phyloP scores from a whole-genome alignment of 2,888 invertebrate species.

The Geophilus truncorum region DNA sequence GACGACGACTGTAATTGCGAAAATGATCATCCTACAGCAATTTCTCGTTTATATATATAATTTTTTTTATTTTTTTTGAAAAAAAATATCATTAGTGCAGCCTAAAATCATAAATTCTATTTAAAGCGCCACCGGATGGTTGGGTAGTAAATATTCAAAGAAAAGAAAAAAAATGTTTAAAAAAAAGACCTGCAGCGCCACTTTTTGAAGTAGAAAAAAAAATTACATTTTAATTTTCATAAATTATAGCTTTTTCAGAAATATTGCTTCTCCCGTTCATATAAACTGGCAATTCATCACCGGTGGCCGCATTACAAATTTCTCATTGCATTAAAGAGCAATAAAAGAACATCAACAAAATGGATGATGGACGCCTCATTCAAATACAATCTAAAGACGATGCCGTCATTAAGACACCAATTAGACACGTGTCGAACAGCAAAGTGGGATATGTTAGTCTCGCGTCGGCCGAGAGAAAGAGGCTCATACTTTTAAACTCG shows the following conservation, averaged over 20 bases:
- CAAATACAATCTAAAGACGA: neutral
- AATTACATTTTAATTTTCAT: constrained; percentile 9
- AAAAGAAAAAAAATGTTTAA: too few relatives aligned
- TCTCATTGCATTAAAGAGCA: constrained; percentile 17
- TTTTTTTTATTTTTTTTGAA: too few relatives aligned
- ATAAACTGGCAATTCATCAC: constrained; percentile 12
- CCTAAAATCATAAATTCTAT: neutral
- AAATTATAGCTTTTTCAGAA: constrained; percentile 8
- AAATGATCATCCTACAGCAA: neutral
- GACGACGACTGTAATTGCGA: neutral
- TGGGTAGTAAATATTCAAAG: neutral
- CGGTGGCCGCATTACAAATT: constrained; percentile 12
- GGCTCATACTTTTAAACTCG: constrained; percentile 27
- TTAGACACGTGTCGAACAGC: constrained; percentile 22
- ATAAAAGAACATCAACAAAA: constrained; percentile 23
- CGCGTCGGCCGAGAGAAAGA: constrained; percentile 23
- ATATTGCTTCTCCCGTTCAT: constrained; percentile 19
- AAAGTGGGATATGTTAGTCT: constrained; percentile 24
- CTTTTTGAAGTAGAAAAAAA: neutral
- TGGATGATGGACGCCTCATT: constrained; percentile 9
- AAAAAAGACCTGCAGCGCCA: neutral
- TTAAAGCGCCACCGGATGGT: neutral
- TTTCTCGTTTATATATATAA: too few relatives aligned
- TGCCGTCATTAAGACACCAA: constrained; percentile 13
- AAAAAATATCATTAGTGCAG: too few relatives aligned